phyloP scores from a whole-genome alignment of 2,113 vertebrate genomes.

The Oceanodroma tethys region DNA sequence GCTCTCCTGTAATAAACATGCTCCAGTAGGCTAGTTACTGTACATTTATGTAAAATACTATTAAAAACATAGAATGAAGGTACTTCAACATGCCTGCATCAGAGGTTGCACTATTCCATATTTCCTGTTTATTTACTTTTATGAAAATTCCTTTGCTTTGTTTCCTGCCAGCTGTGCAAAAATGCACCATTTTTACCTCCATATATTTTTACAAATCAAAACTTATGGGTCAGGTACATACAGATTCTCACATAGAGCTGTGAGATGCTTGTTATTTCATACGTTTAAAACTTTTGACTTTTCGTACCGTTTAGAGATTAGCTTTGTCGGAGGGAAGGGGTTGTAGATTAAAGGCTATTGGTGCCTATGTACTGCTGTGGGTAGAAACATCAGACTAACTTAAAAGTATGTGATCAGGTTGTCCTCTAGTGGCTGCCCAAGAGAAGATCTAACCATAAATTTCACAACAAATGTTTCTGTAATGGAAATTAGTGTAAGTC shows the following conservation, averaged over 20 bases:
- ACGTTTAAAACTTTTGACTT: neutral
- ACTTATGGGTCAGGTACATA: neutral
- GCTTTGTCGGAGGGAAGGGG: neutral
- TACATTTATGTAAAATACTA: neutral
- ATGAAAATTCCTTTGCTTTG: neutral
- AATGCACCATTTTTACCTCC: neutral
- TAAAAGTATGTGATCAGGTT: constrained; percentile 56
- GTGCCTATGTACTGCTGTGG: neutral
- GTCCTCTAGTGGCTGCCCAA: constrained; percentile 66
- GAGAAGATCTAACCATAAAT: constrained; percentile 43
- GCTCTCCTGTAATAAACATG: neutral
- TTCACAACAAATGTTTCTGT: neutral
- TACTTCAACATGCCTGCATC: neutral
- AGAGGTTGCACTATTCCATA: neutral
- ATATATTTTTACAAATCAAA: neutral
- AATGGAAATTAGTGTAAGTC: neutral
- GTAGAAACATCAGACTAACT: neutral
- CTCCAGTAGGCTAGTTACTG: neutral
- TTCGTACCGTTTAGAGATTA: fast-evolving
- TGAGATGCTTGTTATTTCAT: neutral
- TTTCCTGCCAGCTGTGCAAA: neutral
- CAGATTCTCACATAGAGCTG: neutral
- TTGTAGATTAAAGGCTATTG: neutral
- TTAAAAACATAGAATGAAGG: neutral
- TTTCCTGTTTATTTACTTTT: neutral